phyloP scores from a whole-genome alignment of 2,888 invertebrate species.

The Melipona beecheii region DNA sequence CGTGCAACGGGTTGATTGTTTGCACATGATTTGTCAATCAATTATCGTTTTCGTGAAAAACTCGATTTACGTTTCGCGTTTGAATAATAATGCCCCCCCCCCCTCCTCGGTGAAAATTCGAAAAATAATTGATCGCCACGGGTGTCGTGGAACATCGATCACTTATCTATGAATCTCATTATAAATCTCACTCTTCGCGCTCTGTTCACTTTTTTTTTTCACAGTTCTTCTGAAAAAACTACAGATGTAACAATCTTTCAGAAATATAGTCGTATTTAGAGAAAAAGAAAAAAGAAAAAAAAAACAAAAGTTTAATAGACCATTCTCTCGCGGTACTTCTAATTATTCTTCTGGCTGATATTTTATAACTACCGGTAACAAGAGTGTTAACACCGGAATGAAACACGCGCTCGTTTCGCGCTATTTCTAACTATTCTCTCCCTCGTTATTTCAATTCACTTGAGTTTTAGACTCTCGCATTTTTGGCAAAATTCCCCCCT shows the following conservation, averaged over 20 bases:
- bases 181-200: background rate
- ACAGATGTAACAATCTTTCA: background rate
- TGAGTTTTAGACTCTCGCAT: background rate
- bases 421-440: background rate
- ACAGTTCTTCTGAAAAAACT: background rate
- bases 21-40: background rate
- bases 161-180: background rate
- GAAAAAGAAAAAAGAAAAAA: background rate
- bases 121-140: background rate
- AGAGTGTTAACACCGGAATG: background rate
- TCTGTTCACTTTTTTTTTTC: background rate
- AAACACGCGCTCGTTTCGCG: background rate
- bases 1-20: slow-evolving; percentile 5
- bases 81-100: background rate
- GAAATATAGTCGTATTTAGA: background rate
- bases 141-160: background rate
- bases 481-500: background rate
- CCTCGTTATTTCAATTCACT: background rate
- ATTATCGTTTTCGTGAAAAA: background rate
- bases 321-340: background rate
- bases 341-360: background rate
- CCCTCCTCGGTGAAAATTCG: background rate
- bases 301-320: background rate
- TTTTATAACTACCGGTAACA: background rate
- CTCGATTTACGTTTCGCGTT: background rate